A percentile compares a stretch with the other conserved stretches of the same genome.
phyloP scores from a whole-genome alignment of 2,888 invertebrate species.

The Branchipolynoe longqiensis region DNA sequence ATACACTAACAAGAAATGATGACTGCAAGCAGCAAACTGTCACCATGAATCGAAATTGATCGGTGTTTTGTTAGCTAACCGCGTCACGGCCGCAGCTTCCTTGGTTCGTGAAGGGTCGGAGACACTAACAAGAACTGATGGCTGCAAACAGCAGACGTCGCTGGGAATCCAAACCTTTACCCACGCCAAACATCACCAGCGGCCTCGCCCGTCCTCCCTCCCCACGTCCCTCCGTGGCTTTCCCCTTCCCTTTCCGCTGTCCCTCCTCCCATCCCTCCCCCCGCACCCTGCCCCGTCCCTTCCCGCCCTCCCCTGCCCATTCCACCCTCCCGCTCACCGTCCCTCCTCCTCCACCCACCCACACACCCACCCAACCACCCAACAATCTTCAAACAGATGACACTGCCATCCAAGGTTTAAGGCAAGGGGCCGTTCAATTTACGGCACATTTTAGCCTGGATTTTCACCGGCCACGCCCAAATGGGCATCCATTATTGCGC shows the following conservation, averaged over 20 bases:
- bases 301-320: too few species aligned
- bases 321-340: too few species aligned
- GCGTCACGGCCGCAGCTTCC: too few species aligned
- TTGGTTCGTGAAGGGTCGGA: too few species aligned
- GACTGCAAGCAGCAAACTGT: slow-evolving; percentile 32
- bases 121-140: slow-evolving; percentile 23
- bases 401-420: slow-evolving; percentile 44
- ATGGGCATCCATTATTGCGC: slow-evolving; percentile 37
- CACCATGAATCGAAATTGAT: slow-evolving; percentile 48
- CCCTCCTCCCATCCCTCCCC: not conserved
- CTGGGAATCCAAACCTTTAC: slow-evolving; percentile 11
- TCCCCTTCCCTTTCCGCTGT: not conserved
- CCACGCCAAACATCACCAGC: too few species aligned
- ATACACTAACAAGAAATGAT: slow-evolving; percentile 26
- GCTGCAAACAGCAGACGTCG: slow-evolving; percentile 34
- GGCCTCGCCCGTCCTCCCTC: too few species aligned
- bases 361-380: not conserved
- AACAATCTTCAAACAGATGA: slow-evolving; percentile 45
- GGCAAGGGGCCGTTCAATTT: slow-evolving; percentile 45
- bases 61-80: too few species aligned
- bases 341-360: too few species aligned
- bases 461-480: slow-evolving; percentile 32
- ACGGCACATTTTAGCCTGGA: slow-evolving; percentile 24
- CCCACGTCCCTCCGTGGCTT: too few species aligned
- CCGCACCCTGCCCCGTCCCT: not conserved